These are phyloP conservation scores for Sialia sialis DNA, from an alignment of 2,113 vertebrate species.

Conservation along the genomic window DNA sequence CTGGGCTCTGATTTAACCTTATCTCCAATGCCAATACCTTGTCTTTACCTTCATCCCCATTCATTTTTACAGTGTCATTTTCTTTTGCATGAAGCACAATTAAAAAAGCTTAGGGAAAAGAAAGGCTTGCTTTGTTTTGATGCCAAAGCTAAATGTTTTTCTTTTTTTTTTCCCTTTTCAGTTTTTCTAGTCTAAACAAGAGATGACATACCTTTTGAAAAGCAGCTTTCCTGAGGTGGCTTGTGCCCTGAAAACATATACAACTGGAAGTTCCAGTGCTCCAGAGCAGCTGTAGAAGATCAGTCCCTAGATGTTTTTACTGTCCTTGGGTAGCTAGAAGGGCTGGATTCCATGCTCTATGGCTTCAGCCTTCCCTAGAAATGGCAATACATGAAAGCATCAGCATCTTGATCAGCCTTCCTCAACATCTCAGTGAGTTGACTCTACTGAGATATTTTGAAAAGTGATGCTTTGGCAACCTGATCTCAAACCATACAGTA, in stretches of 20 bases:
- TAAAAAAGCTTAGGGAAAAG: not conserved
- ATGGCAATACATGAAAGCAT: not conserved
- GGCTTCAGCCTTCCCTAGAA: slow-evolving; percentile 5
- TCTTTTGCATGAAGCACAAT: not conserved
- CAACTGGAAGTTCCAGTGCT: not conserved
- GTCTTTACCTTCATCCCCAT: not conserved
- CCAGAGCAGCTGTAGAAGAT: not conserved
- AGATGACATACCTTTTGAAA: slow-evolving; percentile 14
- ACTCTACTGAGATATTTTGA: not conserved
- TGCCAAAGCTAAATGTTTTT: not conserved
- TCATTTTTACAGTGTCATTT: not conserved
- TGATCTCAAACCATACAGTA: not conserved
- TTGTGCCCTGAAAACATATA: not conserved
- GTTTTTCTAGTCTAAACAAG: not conserved
- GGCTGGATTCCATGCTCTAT: not conserved
- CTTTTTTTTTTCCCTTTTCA: not conserved
- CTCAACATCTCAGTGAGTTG: not conserved
- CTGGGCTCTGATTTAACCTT: not conserved
- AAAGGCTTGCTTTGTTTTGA: not conserved
- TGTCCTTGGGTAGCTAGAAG: not conserved
- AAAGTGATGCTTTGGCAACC: not conserved
- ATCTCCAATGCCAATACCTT: not conserved
- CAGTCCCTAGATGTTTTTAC: not conserved
- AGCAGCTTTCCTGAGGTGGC: not conserved
- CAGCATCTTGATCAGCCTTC: not conserved